Percentiles rank a stretch among this genome's conserved stretches.
These are phyloP conservation scores for Plecotus auritus DNA, from an alignment of 2,113 vertebrate genomes.

Conservation along the genomic window DNA sequence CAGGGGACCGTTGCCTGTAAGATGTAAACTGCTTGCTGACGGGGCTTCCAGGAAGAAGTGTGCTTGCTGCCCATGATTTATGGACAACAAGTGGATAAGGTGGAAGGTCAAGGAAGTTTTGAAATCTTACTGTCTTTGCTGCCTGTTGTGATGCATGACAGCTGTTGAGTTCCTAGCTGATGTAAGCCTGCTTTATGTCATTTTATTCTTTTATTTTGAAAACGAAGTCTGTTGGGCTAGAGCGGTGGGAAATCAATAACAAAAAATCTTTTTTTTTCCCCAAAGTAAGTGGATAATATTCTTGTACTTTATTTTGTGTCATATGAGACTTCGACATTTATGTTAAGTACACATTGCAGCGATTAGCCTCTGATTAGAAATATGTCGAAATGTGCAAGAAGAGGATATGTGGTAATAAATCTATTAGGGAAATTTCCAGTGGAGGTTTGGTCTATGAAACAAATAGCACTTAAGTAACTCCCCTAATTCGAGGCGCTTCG, in stretches of 20 bases:
- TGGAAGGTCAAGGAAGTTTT: not conserved
- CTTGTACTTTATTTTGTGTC: not conserved
- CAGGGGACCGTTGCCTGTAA: not conserved
- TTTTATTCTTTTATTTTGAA: slow-evolving; percentile 15
- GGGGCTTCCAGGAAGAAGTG: not conserved
- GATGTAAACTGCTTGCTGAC: not conserved
- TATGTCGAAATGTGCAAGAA: slow-evolving; percentile 23
- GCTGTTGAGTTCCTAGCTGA: not conserved
- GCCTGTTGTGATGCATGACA: not conserved
- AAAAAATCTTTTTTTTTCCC: not conserved
- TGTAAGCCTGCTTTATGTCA: not conserved
- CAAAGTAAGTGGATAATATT: not conserved
- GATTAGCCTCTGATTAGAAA: slow-evolving; percentile 22
- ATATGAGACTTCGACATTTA: not conserved
- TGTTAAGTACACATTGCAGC: not conserved
- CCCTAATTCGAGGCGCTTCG: not conserved
- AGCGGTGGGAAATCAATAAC: not conserved
- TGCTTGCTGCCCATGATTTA: not conserved
- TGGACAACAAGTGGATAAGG: not conserved
- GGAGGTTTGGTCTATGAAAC: not conserved
- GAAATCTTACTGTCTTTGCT: not conserved
- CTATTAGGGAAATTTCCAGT: slow-evolving; percentile 10
- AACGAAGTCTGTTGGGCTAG: not conserved
- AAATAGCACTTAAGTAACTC: slow-evolving; percentile 1
- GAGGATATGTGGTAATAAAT: not conserved